Conservation (phyloP, 2,797 vertebrate genomes). For the Clangula hyemalis region DNA sequence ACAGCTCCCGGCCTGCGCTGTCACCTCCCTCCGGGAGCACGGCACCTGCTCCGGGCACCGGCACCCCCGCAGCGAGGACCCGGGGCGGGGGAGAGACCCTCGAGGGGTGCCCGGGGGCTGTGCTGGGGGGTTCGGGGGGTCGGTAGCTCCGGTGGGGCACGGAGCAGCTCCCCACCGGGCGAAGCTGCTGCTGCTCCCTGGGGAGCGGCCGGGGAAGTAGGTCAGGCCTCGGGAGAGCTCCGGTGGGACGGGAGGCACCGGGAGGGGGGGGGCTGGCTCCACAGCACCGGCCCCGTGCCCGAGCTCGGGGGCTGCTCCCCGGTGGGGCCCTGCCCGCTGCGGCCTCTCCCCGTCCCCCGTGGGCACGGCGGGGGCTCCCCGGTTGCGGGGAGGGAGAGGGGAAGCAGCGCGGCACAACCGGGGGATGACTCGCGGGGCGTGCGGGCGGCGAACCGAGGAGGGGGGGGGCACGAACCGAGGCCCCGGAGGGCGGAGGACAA, state of each 20-base stretch:
- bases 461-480: no score
- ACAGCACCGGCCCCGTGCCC: neutral
- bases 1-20: conserved; percentile 63
- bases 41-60: conserved; percentile 35
- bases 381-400: neutral
- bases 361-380: neutral
- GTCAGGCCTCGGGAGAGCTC: conserved; percentile 32
- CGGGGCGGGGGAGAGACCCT: no score
- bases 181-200: no score
- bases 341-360: neutral
- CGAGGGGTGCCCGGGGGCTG: no score
- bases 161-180: no score
- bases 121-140: no score
- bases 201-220: conserved; percentile 16
- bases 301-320: no score
- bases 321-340: neutral
- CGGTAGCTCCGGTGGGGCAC: no score
- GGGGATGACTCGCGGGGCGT: neutral
- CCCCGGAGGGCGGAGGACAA: no score
- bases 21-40: conserved; percentile 40
- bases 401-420: neutral
- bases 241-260: conserved; percentile 25
- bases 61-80: neutral
- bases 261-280: no score
- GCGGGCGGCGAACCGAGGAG: no score